These are phyloP conservation scores for Vulpes lagopus DNA, from an alignment of 2,113 vertebrate species.

Conservation along the genomic window DNA sequence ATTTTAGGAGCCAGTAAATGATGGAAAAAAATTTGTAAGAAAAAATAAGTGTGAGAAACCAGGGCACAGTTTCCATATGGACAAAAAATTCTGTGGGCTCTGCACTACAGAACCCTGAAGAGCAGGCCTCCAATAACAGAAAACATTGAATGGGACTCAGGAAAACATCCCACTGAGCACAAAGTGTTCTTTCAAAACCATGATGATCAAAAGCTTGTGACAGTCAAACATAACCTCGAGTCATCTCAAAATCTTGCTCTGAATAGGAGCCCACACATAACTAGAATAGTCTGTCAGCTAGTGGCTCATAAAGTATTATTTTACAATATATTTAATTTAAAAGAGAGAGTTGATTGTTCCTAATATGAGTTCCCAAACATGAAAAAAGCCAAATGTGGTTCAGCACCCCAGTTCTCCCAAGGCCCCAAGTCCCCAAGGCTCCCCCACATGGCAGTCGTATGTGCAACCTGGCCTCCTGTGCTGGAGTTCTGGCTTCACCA, in stretches of 20 bases:
- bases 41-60: not conserved
- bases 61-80: not conserved
- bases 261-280: not conserved
- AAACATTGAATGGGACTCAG: not conserved
- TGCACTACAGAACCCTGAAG: not conserved
- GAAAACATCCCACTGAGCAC: not conserved
- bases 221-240: not conserved
- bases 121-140: not conserved
- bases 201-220: not conserved
- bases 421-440: not conserved
- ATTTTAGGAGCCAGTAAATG: not conserved
- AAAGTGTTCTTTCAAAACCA: not conserved
- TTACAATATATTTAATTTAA: not conserved
- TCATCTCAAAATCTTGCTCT: slow-evolving; percentile 2
- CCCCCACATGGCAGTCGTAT: no score
- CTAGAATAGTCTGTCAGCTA: not conserved
- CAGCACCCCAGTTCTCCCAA: no score
- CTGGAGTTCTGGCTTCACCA: not conserved
- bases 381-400: not conserved
- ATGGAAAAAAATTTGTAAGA: not conserved
- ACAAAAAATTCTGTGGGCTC: not conserved
- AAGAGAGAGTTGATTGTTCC: not conserved
- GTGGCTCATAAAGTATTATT: not conserved
- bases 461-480: no score
- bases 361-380: not conserved